Base-by-base conservation (phyloP, 2,113 vertebrate species). In the Maccullochella peelii region DNA sequence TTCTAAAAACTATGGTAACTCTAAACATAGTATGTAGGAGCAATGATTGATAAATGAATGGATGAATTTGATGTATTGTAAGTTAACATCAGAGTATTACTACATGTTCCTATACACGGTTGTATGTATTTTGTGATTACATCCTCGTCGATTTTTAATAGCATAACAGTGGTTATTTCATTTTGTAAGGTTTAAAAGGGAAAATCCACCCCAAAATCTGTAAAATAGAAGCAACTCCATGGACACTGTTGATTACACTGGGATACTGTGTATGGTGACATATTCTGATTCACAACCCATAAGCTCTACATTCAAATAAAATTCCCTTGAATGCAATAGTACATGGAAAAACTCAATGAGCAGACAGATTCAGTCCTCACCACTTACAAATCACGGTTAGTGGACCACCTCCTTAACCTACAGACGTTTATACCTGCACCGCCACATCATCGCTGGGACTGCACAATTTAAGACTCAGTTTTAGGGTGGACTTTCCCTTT, bases 401-500 rank as follows among this genome's bases (percentile, higher is more conserved):
- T n/a, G 47, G 6, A 33, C 57, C 66, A 6, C 18, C 44, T 21
- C 18, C 16, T 3, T 10, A 36, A n/a, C n/a, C n/a, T n/a, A n/a
- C 49, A 2, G 10, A 2, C 20, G 27, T n/a, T 8, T 30, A 10
- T 72, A 25, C 14, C 30, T 23, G 10, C 54, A 14, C 9, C 0
- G n/a, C 20, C 20, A 10, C 50, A 9, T 16, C 62, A 15, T 9
- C 18, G 11, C 33, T 21, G 3, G 16, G 44, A 10, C 18, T 25
- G 14, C 36, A 20, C 38, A 2, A n/a, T 25, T 25, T 15, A 3
- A 42, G 47, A 4, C 9, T 69, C 9, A 1, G 8, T 33, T 73
- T 62, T 59, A 1, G 23, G 62, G 42, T n/a, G 69, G 70, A 75
- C 65, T 75, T 86, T 61, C 80, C 80, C 91, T 89, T 94, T 88